Evolutionary conservation across 2,797 vertebrate species (phyloP).

Genomic region (Protosalanx chinensis): DNA sequence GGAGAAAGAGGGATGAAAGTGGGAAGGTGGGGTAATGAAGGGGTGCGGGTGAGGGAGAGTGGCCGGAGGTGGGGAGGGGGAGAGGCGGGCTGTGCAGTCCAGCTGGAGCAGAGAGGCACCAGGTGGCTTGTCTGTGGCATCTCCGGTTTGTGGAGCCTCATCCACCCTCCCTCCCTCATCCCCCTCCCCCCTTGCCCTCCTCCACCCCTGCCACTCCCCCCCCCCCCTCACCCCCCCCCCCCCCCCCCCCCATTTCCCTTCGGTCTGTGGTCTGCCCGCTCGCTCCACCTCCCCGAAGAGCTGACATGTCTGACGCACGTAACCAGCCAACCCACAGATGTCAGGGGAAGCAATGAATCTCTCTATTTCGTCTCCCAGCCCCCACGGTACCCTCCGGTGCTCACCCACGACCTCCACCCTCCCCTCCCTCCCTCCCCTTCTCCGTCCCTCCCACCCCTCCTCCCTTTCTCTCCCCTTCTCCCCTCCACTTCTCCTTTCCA

Average conservation of each 20-base stretch:
- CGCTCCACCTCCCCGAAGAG: conserved; percentile 31
- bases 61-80: conserved; percentile 16
- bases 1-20: conserved; percentile 3
- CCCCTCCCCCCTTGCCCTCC: too few species aligned
- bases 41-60: conserved; percentile 12
- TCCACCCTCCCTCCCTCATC: neutral
- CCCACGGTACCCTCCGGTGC: conserved; percentile 45
- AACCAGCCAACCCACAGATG: conserved; percentile 63
- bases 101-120: conserved; percentile 27
- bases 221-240: conserved; percentile 23
- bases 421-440: neutral
- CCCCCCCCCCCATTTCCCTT: conserved; percentile 20
- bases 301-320: conserved; percentile 61
- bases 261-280: conserved; percentile 21
- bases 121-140: conserved; percentile 39
- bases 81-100: conserved; percentile 22
- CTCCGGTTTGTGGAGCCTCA: conserved; percentile 14
- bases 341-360: conserved; percentile 64
- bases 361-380: conserved; percentile 48
- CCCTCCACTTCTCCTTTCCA: conserved; percentile 18
- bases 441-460: conserved; percentile 24
- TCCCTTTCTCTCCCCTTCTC: conserved; percentile 19
- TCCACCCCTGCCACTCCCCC: conserved; percentile 22
- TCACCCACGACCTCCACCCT: neutral
- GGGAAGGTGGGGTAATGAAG: neutral